These are phyloP conservation scores for Ctena decussata DNA, from an alignment of 2,888 invertebrate species.

Conservation along the genomic window DNA sequence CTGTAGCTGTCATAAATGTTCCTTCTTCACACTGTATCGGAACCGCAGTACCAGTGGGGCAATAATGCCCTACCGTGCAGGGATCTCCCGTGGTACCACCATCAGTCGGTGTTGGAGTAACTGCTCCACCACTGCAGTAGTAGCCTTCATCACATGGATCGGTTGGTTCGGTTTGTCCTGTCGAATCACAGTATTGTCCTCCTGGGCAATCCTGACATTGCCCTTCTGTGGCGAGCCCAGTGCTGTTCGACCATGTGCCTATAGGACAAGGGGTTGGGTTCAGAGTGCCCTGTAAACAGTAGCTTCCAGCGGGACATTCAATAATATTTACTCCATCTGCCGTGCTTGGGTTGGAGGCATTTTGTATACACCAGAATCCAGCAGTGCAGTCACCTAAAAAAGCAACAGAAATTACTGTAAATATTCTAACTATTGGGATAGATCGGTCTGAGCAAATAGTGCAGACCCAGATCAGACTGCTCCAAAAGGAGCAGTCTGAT, in stretches of 20 bases:
- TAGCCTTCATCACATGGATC: conserved; percentile 81
- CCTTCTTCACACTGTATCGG: conserved; percentile 78
- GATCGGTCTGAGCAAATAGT: too few species aligned
- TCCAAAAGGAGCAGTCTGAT: too few species aligned
- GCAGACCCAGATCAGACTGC: too few species aligned
- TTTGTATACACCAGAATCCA: conserved; percentile 82
- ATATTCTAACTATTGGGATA: too few species aligned
- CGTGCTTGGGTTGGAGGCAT: conserved; percentile 80
- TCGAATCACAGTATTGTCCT: conserved; percentile 81
- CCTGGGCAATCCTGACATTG: conserved; percentile 72
- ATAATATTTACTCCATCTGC: conserved; percentile 81
- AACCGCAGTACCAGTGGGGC: conserved; percentile 80
- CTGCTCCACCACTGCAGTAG: conserved; percentile 80
- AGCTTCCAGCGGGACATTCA: conserved; percentile 81
- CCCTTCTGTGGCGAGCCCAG: conserved; percentile 69
- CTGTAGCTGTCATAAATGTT: conserved; percentile 75
- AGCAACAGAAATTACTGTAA: neutral
- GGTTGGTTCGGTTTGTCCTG: conserved; percentile 79
- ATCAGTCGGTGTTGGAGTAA: conserved; percentile 80
- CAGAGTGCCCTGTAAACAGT: conserved; percentile 78
- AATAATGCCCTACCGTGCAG: conserved; percentile 84
- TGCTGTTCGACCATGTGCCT: conserved; percentile 79
- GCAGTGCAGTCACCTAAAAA: conserved; percentile 76
- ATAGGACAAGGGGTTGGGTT: conserved; percentile 76
- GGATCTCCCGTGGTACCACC: conserved; percentile 79